Base-by-base conservation (phyloP, 2,888 invertebrate species). In the Sphaeridia pumilis region DNA sequence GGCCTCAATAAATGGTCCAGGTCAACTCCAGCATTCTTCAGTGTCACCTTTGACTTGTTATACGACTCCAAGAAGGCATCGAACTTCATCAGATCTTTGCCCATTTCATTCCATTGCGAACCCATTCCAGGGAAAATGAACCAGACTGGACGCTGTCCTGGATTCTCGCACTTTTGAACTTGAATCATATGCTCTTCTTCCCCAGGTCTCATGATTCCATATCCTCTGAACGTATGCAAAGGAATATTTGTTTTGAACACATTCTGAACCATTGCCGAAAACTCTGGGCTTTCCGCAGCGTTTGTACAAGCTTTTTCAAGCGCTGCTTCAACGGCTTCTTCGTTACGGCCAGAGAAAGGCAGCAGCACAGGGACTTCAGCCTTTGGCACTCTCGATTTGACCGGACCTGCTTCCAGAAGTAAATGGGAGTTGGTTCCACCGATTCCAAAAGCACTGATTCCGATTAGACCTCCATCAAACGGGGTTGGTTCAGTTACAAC, bases 101-200 rank as follows among this genome's bases (percentile, higher is more conserved):
- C 94, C 94, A 97, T 97, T 66, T 89, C 90, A 44, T 86, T 78
- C 95, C 95, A 97, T 73, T 97, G 97, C 38, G 88, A 84, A 12
- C 97, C 97, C 95, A 97, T 97, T 55, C 97, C 97, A 43, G 92
- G 84, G 74, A 92, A 95, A 58, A 95, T 79, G 72, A 81, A 95
- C 88, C 94, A 97, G 51, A 95, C 72, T 0, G 93, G 90, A 20
- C 52, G 2, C 5, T 36, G 25, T 21, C 26, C 52, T 2, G 28
- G 24, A 17, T 38, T 25, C 12, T 36, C 46, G n/a, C 17, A 28
- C 10, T 31, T 27, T 27, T 46, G 20, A 5, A 46, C 46, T 45
- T 28, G 28, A 21, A 52, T 46, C 26, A 42, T 46, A 4, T 24
- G 24, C 20, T 46, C 45, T 7, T 51, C 51, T 22, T 45, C 36